A percentile compares a stretch with the other conserved stretches of the same genome.
Evolutionary conservation across 2,888 invertebrate genomes (phyloP).

Genomic region (Drosophila niveifrons): DNA sequence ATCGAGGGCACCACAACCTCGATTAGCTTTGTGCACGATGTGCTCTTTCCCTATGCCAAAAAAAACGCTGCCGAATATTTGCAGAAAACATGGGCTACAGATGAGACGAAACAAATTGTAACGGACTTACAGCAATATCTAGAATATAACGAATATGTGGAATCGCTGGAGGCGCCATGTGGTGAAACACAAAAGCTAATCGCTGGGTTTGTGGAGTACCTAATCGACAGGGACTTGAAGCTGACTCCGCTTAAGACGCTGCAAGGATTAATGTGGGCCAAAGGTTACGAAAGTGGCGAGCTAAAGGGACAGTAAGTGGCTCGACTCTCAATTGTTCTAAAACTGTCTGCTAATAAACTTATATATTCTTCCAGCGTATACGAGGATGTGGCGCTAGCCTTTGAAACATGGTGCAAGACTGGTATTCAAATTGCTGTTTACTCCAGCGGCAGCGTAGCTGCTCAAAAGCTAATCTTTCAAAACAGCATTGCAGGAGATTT

Average conservation of each 20-base stretch:
- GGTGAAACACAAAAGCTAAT: conserved; percentile 86
- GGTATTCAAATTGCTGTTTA: conserved; percentile 93
- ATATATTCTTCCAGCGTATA: conserved; percentile 89
- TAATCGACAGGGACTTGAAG: conserved; percentile 93
- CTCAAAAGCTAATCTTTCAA: conserved; percentile 94
- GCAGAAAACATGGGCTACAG: conserved; percentile 89
- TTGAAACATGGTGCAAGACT: conserved; percentile 90
- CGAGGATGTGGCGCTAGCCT: conserved; percentile 92
- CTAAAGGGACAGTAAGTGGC: conserved; percentile 94
- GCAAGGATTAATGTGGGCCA: conserved; percentile 96
- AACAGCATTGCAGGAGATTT: conserved; percentile 92
- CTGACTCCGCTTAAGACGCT: conserved; percentile 92
- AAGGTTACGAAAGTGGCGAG: conserved; percentile 92
- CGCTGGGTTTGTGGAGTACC: conserved; percentile 90
- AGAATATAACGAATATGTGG: conserved; percentile 61
- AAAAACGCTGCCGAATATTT: conserved; percentile 91
- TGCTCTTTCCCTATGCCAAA: conserved; percentile 91
- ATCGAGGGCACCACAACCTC: conserved; percentile 92
- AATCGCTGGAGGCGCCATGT: background rate
- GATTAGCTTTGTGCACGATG: conserved; percentile 91
- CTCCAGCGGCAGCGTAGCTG: conserved; percentile 96
- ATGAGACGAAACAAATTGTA: conserved; percentile 89
- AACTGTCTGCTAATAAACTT: too few relatives aligned
- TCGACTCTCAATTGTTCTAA: too few relatives aligned
- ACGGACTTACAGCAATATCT: conserved; percentile 87